Conservation (phyloP, 2,888 invertebrate species). For the Chromoteleia sp. region DNA sequence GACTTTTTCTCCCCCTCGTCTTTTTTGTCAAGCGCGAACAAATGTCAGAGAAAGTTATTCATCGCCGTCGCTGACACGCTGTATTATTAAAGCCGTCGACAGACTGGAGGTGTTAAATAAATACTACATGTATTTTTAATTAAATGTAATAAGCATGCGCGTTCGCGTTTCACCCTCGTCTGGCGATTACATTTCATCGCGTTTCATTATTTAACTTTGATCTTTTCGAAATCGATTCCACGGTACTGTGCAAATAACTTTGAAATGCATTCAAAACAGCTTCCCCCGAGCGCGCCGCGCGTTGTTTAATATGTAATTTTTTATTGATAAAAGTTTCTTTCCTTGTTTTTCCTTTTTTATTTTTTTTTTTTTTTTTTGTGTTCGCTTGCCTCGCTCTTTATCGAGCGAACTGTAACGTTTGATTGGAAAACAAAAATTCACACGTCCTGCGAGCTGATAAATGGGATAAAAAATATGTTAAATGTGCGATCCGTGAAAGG, state of each 20-base stretch:
- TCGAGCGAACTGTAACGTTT: too few relatives aligned
- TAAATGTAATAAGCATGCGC: conserved; percentile 9
- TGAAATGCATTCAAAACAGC: conserved; percentile 5
- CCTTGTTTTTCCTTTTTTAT: too few relatives aligned
- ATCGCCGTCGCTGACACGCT: not conserved
- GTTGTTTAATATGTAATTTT: too few relatives aligned
- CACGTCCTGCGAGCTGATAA: too few relatives aligned
- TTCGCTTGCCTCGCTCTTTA: too few relatives aligned
- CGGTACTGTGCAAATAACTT: not conserved
- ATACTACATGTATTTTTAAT: conserved; percentile 23
- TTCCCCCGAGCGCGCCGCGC: not conserved
- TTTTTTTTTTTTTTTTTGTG: too few relatives aligned
- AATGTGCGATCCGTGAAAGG: not conserved
- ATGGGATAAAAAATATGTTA: too few relatives aligned
- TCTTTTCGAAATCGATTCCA: conserved; percentile 22
- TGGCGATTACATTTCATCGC: not conserved
- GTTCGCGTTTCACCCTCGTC: too few relatives aligned
- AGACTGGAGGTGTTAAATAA: conserved; percentile 9
- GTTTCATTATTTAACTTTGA: conserved; percentile 31
- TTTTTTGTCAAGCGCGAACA: not conserved
- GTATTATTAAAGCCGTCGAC: conserved; percentile 10
- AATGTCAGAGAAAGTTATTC: conserved; percentile 8
- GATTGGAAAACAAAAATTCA: too few relatives aligned
- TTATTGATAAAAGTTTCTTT: too few relatives aligned
- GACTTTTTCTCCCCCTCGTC: not conserved